Evolutionary conservation across 2,113 vertebrate genomes (phyloP), one percentile per base, ranked within the genome.

Genomic region (Hypocryptadius cinnamomeus): DNA sequence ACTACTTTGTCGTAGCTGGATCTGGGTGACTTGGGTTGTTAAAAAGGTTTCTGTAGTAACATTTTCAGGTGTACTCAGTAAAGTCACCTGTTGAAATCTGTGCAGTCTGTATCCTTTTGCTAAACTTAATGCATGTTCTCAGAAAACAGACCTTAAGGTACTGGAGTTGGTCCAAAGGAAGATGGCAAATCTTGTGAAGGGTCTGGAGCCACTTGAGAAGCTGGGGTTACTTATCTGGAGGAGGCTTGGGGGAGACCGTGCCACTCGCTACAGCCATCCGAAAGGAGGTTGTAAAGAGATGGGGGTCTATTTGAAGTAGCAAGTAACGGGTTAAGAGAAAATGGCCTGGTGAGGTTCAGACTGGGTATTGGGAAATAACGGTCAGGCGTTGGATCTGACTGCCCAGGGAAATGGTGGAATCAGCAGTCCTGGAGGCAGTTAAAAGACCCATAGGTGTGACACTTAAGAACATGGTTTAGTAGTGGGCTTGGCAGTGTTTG

Each of bases 101-200:
- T 20, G n/a, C 20, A 14, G n/a, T 80, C 6, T 19, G 2, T 35
- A 17, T 50, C 10, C 4, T 33, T 60, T 18, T 51, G 15, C 7
- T 54, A 10, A 50, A 24, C 18, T 45, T 45, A 0, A 0, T 1
- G 5, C 3, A 2, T 8, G 5, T 66, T 74, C 9, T 68, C 11
- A 15, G 33, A 18, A 51, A 33, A 39, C 11, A 25, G 21, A 27
- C 27, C 15, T 28, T 44, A 6, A 51, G 2, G 53, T 31, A 31
- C 30, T 54, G 31, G 1, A 13, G 18, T 53, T 28, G 9, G 16
- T n/a, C 20, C 11, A 10, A 15, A 31, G 23, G 33, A 73, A 24
- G 28, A 10, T 68, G n/a, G 11, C 13, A 40, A 47, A n/a, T 81
- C 28, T 39, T 16, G 3, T 53, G 23, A 25, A 21, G 11, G 4